Percentiles rank a stretch among this genome's conserved stretches.
phyloP scores from a whole-genome alignment of 2,797 vertebrate species.

The Galagoides demidoff region DNA sequence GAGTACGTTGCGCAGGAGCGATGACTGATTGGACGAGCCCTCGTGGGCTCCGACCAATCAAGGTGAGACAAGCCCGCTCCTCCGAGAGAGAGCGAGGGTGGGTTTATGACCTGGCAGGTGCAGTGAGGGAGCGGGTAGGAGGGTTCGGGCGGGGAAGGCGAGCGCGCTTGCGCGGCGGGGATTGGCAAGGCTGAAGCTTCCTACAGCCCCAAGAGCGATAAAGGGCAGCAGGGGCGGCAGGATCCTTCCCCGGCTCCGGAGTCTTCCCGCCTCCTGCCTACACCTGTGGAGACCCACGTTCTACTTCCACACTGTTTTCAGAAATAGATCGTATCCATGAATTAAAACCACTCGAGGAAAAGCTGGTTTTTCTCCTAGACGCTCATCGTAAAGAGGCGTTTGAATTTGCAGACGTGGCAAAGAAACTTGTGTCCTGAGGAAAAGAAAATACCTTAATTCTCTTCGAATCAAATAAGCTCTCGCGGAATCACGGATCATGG shows the following conservation, averaged over 20 bases:
- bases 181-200: fast-evolving
- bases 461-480: background rate
- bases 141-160: fast-evolving
- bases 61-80: background rate
- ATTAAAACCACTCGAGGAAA: background rate
- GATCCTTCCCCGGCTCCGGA: fast-evolving
- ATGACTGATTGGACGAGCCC: conserved; percentile 52
- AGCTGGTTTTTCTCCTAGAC: background rate
- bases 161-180: conserved; percentile 51
- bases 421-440: background rate
- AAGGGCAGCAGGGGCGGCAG: fast-evolving
- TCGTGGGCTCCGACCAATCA: conserved; percentile 68
- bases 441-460: background rate
- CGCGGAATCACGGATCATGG: background rate
- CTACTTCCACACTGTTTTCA: background rate
- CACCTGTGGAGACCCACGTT: background rate
- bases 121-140: background rate
- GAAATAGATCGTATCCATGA: background rate
- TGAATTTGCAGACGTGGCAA: conserved; percentile 4
- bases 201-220: fast-evolving
- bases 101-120: conserved; percentile 82
- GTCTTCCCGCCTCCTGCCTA: background rate
- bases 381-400: background rate
- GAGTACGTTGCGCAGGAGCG: background rate
- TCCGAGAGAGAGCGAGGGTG: background rate